These are phyloP conservation scores for Sphaerodactylus townsendi DNA, from an alignment of 2,113 vertebrate species.

Conservation along the genomic window DNA sequence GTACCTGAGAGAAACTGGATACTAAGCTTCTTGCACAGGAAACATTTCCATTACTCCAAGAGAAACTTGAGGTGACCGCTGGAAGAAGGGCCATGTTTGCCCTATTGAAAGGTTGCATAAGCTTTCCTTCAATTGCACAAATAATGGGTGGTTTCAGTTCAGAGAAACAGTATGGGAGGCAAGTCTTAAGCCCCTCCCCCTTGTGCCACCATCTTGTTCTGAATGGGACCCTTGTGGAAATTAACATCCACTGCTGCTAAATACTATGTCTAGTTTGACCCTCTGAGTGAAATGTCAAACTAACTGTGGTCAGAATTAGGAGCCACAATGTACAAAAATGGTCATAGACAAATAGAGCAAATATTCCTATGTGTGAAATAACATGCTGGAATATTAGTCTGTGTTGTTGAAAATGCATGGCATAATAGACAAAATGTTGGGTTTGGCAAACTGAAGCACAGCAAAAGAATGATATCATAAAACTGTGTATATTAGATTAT, in stretches of 20 bases:
- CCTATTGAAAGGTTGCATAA: too few relatives aligned
- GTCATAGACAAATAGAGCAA: constrained; percentile 16
- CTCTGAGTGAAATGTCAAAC: background rate
- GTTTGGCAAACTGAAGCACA: constrained; percentile 14
- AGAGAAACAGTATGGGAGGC: too few relatives aligned
- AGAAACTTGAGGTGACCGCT: too few relatives aligned
- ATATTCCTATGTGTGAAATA: constrained; percentile 37
- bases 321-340: background rate
- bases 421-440: background rate
- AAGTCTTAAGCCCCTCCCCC: too few relatives aligned
- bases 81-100: too few relatives aligned
- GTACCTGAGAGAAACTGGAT: background rate
- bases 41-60: background rate
- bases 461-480: background rate
- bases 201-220: too few relatives aligned
- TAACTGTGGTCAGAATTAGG: background rate
- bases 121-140: too few relatives aligned
- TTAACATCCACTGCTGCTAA: too few relatives aligned
- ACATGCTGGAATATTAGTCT: background rate
- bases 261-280: too few relatives aligned
- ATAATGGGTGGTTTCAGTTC: too few relatives aligned
- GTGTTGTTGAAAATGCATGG: constrained; percentile 17
- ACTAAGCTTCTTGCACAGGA: background rate
- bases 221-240: too few relatives aligned
- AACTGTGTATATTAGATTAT: background rate